Evolutionary conservation across 2,797 vertebrate species (phyloP).

Genomic region (Melanotaenia nigrans): DNA sequence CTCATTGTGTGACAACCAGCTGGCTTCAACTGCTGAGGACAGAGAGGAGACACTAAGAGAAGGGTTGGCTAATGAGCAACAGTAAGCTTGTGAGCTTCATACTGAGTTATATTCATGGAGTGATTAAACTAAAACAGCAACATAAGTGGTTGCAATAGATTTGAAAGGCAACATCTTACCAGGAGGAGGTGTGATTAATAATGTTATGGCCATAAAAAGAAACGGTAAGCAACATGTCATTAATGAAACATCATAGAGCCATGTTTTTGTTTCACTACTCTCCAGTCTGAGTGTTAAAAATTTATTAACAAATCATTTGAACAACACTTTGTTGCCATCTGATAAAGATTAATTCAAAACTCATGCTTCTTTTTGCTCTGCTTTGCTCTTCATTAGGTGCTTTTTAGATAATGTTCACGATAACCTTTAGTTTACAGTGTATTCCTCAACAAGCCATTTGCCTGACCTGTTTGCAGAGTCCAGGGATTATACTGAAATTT

Average conservation of each 20-base stretch:
- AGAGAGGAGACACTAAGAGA: slow-evolving; percentile 40
- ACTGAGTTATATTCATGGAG: slow-evolving; percentile 19
- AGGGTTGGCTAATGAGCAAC: slow-evolving; percentile 32
- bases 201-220: slow-evolving; percentile 47
- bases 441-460: background rate
- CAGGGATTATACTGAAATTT: background rate
- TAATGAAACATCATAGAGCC: slow-evolving; percentile 55
- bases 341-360: slow-evolving; percentile 1
- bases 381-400: background rate
- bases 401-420: background rate
- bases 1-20: slow-evolving; percentile 84
- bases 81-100: slow-evolving; percentile 22
- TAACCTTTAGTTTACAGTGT: background rate
- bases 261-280: background rate
- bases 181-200: slow-evolving; percentile 56
- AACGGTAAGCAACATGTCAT: slow-evolving; percentile 66
- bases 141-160: slow-evolving; percentile 18
- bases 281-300: background rate
- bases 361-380: background rate
- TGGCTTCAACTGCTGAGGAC: slow-evolving; percentile 82
- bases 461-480: background rate
- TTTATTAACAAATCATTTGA: background rate
- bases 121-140: slow-evolving; percentile 34
- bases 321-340: background rate
- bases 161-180: slow-evolving; percentile 29